A percentile compares a stretch with the other conserved stretches of the same genome.
Conservation (phyloP, 1,140 invertebrate species). For the Formica selysi region DNA sequence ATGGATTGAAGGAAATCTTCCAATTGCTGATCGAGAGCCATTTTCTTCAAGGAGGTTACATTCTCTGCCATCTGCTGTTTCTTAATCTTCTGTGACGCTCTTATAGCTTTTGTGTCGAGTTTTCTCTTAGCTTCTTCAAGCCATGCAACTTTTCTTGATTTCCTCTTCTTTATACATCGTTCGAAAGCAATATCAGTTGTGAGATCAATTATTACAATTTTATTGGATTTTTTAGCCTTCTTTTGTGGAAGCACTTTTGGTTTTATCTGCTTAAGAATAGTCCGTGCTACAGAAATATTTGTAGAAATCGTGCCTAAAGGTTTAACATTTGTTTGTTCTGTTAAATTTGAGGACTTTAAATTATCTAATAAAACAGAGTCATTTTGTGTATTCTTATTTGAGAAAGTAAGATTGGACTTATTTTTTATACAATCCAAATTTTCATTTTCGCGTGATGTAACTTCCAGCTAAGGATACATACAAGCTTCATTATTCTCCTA, state of each 20-base stretch:
- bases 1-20: constrained; percentile 44
- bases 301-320: constrained; percentile 68
- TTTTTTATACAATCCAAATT: constrained; percentile 56
- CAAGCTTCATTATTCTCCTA: constrained; percentile 45
- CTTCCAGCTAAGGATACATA: constrained; percentile 70
- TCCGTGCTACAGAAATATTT: constrained; percentile 64
- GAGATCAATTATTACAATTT: constrained; percentile 82
- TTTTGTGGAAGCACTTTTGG: constrained; percentile 60
- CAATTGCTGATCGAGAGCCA: constrained; percentile 23
- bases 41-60: constrained; percentile 8
- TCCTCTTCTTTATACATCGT: constrained; percentile 75
- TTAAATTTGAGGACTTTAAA: constrained; percentile 63
- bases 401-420: constrained; percentile 65
- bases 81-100: constrained; percentile 61
- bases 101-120: constrained; percentile 62
- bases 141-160: constrained; percentile 75
- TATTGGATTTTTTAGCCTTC: constrained; percentile 72
- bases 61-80: constrained; percentile 28
- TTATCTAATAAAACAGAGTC: constrained; percentile 59
- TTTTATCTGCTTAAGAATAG: constrained; percentile 61
- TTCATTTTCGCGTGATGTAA: constrained; percentile 61
- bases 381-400: constrained; percentile 62
- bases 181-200: constrained; percentile 76
- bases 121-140: constrained; percentile 77
- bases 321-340: constrained; percentile 65